Base-by-base conservation (phyloP, 2,888 invertebrate species). In the Cantharis rustica region DNA sequence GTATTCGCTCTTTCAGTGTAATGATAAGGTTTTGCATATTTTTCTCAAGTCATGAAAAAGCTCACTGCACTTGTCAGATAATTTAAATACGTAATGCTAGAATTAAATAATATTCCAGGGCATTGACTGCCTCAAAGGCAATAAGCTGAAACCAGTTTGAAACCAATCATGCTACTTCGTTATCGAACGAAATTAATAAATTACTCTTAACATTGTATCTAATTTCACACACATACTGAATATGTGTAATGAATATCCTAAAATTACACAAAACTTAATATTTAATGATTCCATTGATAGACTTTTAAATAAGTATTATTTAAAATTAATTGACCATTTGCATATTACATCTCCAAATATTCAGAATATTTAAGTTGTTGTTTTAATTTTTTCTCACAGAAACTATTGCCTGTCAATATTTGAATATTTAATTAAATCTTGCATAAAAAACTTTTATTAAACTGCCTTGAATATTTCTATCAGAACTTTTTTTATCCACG, bases 61-160 rank as follows among this genome's bases (percentile, higher is more conserved):
- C 74, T 75, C 84, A 84, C 82, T 84, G 83, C 84, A 85, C 84
- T 84, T 84, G 83, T 84, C 83, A 81, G 82, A 83, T 85, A 81
- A 86, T 86, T 86, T 85, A 85, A 85, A 86, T 86, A 85, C 85
- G 83, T 83, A 85, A 85, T 84, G 83, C 81, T 82, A 83, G 85
- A 85, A 86, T 84, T 85, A 85, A 85, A 86, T 86, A 85, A 85
- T 86, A 85, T 85, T 82, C 82, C 82, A 79, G 86, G 86, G 85
- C 86, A 86, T 84, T 86, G 86, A 86, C 86, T 86, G 85, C 80
- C 81, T 83, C 83, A 83, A 81, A 81, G 81, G 81, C 81, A 80
- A 82, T 82, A 83, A 82, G 82, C 80, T 81, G 80, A 85, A 86
- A 86, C 86, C 85, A 81, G 86, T 82, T 83, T 82, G 81, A 81